Evolutionary conservation across 2,888 invertebrate species (phyloP).

Genomic region (Spodoptera picta): DNA sequence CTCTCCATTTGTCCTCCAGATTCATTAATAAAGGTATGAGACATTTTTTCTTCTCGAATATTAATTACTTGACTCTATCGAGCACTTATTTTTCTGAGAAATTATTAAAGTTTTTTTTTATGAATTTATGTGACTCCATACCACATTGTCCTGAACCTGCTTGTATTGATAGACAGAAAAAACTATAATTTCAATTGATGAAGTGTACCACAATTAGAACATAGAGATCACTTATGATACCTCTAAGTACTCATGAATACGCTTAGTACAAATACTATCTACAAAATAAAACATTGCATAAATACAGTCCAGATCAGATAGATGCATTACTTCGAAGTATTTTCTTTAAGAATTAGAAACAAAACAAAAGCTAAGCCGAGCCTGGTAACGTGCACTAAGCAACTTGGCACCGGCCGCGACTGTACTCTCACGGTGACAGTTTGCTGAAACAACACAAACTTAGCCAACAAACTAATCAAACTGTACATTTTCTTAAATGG

Average conservation of each 20-base stretch:
- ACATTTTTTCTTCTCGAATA: slow-evolving; percentile 20
- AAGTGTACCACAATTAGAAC: no score
- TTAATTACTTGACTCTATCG: neutral
- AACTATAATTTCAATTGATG: no score
- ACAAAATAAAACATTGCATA: no score
- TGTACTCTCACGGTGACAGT: slow-evolving; percentile 2
- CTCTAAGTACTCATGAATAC: no score
- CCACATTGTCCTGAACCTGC: no score
- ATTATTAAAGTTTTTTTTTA: slow-evolving; percentile 3
- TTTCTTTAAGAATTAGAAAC: slow-evolving; percentile 11
- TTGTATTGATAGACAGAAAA: no score
- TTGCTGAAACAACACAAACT: slow-evolving; percentile 36
- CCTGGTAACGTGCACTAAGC: slow-evolving; percentile 20
- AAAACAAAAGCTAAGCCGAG: slow-evolving; percentile 25
- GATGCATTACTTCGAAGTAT: slow-evolving; percentile 8
- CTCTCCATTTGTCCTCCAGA: neutral
- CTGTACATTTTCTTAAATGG: slow-evolving; percentile 10
- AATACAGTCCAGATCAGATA: no score
- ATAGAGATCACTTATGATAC: no score
- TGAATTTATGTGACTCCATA: no score
- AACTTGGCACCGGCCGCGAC: slow-evolving; percentile 30
- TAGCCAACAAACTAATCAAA: slow-evolving; percentile 34
- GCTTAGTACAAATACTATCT: no score
- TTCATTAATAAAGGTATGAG: slow-evolving; percentile 16
- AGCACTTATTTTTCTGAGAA: neutral